Evolutionary conservation across 2,113 vertebrate species (phyloP), one percentile per base, ranked within the genome.

Genomic region (Anguilla japonica): DNA sequence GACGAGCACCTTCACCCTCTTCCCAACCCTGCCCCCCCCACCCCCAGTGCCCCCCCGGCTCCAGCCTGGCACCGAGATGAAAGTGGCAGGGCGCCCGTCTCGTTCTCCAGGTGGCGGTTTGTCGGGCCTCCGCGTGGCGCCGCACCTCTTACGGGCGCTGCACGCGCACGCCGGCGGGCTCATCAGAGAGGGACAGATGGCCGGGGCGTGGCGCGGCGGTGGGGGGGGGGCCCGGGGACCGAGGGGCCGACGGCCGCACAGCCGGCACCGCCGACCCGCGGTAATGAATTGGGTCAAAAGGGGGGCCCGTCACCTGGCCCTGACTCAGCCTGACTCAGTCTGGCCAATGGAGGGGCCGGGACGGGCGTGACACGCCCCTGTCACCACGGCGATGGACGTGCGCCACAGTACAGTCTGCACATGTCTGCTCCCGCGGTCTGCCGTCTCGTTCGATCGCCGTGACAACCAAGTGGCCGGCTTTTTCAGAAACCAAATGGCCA

Each of bases 51-150:
- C n/a, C n/a, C n/a, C 71, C 71, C 71, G 4, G 20, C 22, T 26
- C 41, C 16, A 50, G 3, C 41, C 41, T 15, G 43, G 81, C 46
- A 40, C 18, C 34, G 2, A 34, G 29, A 83, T 63, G 13, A 13
- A 60, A 13, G 56, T 41, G 82, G 82, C 56, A 57, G 18, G 11
- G 6, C n/a, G 82, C 50, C 53, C 1, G 50, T 6, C 11, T 2
- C 53, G 39, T 41, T n/a, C 83, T 84, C 83, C 83, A 84, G 57
- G 57, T 71, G 60, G 53, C 83, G 43, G 83, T 43, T 41, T 40
- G 83, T 20, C 1, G 34, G 60, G 83, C 34, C 83, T 18, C 8
- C 53, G 56, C 22, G 40, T 57, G 16, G 22, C 13, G 39, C 41
- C 57, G 22, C 83, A 43, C 60, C 6, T 71, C 34, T 71, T 18